Evolutionary conservation across 2,113 vertebrate species (phyloP), one percentile per base, ranked within the genome.

Genomic region (Pseudorhombus dupliciocellatus): DNA sequence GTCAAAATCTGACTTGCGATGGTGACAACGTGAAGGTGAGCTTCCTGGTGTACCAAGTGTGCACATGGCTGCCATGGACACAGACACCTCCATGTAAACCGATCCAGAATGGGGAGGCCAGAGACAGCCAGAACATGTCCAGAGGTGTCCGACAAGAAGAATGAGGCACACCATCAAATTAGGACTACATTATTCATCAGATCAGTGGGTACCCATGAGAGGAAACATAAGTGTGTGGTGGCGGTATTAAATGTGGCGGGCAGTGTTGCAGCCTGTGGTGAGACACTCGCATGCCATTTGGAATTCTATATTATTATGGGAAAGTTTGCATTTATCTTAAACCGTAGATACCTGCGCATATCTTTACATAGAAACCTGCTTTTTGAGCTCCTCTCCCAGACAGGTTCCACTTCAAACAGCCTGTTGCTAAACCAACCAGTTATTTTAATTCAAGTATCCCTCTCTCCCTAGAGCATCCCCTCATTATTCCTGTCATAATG

Each of bases 401-500:
- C 83, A 79, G 70, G 77, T 73, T 74, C 56, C 63, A 77, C 82
- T 88, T 89, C 84, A 89, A 87, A 84, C 71, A 79, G 73, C 77
- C 86, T 85, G 80, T 87, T 87, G 80, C 87, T 80, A 63, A 84
- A 92, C 82, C 72, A 55, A 70, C 76, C 61, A 24, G 76, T 71
- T 88, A 76, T 77, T 81, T 89, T 89, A 90, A 89, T 90, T 90
- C 77, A 89, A 84, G 82, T 85, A 80, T 76, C 80, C 72, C 44
- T 75, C 83, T 81, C 84, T 85, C 90, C 91, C 89, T 52, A 71
- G 88, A 90, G 88, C 88, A 88, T 86, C 82, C 73, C 70, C 75
- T 88, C 85, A 89, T 93, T 92, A 92, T 92, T 90, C 87, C 70
- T 87, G 80, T 89, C 92, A 89, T 89, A 93, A 92, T 88, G 85